Evolutionary conservation across 1,140 invertebrate genomes (phyloP), one percentile per base, ranked within the genome.

Genomic region (Gerris buenoi): DNA sequence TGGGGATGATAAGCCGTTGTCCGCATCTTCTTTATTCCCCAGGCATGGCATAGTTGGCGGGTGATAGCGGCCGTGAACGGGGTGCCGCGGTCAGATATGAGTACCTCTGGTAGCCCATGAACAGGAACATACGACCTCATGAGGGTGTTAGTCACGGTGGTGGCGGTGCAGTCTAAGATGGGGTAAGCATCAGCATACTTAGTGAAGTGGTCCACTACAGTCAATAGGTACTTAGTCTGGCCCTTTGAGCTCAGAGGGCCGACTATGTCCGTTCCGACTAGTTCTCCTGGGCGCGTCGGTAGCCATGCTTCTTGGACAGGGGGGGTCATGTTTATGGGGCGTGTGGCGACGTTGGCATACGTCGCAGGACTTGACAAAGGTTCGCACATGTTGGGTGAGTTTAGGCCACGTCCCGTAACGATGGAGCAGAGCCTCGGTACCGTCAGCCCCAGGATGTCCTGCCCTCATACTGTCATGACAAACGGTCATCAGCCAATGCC

Each of bases 71-170:
- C 46, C 76, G 73, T 59, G 78, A 79, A 69, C 79, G 75, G 1
- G 68, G 27, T 0, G 72, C 33, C 73, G 71, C 25, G 74, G 67
- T 81, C 79, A 0, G 76, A 77, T 0, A 75, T 79, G 13, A 81
- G 73, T 22, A 25, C 57, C 0, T 23, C 2, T 1, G 77, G 77
- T 1, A 67, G 27, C 1, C 79, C 77, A 69, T 75, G 80, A 15
- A 75, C 70, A 1, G 71, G 5, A 18, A 46, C 33, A 5, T 10
- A 5, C 18, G 5, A 18, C 18, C 5, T 46, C 5, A 46, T 18
- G 18, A 46, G 18, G 33, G 33, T 18, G 5, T 18, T 46, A 46
- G 33, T 18, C 33, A 46, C 33, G 5, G 5, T 18, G 5, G 5
- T 18, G 5, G 33, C 33, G 33, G 33, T 46, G 5, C 18, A 18